phyloP scores from a whole-genome alignment of 2,797 vertebrate species.

The Lacerta viridis region DNA sequence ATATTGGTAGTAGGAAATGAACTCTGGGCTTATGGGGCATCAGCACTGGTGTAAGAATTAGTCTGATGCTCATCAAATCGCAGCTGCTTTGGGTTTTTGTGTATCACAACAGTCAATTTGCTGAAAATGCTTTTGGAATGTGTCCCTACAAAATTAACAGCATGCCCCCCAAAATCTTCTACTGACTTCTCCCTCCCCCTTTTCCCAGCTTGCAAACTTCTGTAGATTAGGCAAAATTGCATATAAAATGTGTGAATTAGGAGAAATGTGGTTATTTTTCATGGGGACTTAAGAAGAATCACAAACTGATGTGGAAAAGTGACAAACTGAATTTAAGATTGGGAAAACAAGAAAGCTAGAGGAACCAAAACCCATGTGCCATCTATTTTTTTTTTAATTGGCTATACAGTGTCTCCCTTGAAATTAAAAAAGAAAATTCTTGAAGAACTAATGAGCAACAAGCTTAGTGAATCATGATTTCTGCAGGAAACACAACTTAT shows the following conservation, averaged over 20 bases:
- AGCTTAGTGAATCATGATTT: too few species aligned
- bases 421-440: neutral
- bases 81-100: conserved; percentile 50
- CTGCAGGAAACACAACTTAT: neutral
- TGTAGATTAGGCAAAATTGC: too few species aligned
- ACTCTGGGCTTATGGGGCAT: conserved; percentile 65
- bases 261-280: too few species aligned
- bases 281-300: too few species aligned
- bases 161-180: too few species aligned
- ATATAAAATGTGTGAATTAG: too few species aligned
- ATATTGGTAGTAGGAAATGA: conserved; percentile 62
- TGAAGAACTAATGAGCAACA: neutral
- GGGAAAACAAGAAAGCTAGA: too few species aligned
- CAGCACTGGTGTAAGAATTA: conserved; percentile 54
- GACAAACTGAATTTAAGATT: too few species aligned
- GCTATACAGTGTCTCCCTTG: neutral
- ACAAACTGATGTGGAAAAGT: too few species aligned
- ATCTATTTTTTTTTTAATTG: neutral
- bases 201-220: neutral
- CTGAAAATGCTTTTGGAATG: conserved; percentile 63
- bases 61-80: conserved; percentile 48
- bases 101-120: conserved; percentile 49
- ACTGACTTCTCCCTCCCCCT: neutral
- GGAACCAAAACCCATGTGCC: too few species aligned
- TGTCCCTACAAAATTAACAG: neutral